Evolutionary conservation across 2,888 invertebrate species (phyloP), one percentile per base, ranked within the genome.

Genomic region (Acronicta aceris): DNA sequence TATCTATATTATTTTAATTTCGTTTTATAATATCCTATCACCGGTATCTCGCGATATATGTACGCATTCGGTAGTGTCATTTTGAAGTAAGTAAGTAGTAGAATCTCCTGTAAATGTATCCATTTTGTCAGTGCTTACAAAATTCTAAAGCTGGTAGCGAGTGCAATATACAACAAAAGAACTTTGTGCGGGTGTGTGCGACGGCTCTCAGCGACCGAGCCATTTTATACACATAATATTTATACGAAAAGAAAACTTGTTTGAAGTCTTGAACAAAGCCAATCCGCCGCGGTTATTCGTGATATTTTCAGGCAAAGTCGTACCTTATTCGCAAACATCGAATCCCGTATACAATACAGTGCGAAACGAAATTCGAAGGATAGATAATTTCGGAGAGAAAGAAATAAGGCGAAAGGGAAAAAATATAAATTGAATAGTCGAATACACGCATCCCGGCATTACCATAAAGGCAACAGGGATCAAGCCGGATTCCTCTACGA

Each of bases 381-480:
- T 93, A 92, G 94, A 94, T 94, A 94, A 94, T 94, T 94, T 94
- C 92, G 87, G 79, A 87, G 85, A 83, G 86, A 91, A 92, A 93
- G 92, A 92, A 93, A 94, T 93, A 94, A 92, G 93, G 89, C 89
- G 89, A 86, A 86, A 91, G 89, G 90, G 89, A 90, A 93, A 92
- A 94, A 92, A 94, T 94, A 94, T 93, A 93, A 93, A 93, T 93
- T 93, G 93, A 93, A 93, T 93, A 93, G 93, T 93, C 93, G 92
- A 93, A 93, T 93, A 93, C 93, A 93, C 93, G 93, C 93, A 93
- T 93, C 93, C 92, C 90, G 90, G 93, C 89, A 93, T 93, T 93
- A 93, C 93, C 93, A 93, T 93, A 93, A 93, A 93, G 93, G 93
- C 93, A 91, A 92, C 93, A 89, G 93, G 93, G 93, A 93, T 93